phyloP scores from a whole-genome alignment of 2,797 vertebrate species.

The Chelmon rostratus region DNA sequence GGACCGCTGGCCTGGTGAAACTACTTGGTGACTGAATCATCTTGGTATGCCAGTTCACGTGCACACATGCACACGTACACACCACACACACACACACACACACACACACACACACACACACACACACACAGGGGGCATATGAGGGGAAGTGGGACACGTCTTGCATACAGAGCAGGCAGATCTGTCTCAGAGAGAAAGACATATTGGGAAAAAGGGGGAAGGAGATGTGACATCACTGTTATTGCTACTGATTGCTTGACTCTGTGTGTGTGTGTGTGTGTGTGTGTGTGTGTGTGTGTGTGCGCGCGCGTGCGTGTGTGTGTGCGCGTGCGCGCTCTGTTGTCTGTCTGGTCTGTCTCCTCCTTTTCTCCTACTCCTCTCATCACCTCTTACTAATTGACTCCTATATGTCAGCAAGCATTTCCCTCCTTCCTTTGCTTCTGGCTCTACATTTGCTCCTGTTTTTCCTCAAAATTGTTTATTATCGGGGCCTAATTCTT shows the following conservation, averaged over 20 bases:
- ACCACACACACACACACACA: constrained; percentile 7
- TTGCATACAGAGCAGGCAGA: constrained; percentile 61
- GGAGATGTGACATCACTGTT: constrained; percentile 47
- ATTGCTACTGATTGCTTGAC: constrained; percentile 30
- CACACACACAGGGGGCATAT: constrained; percentile 44
- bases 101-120: constrained; percentile 39
- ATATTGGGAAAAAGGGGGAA: constrained; percentile 5
- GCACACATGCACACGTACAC: constrained; percentile 13
- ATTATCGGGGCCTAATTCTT: constrained; percentile 32
- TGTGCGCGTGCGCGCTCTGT: neutral
- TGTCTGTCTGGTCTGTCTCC: constrained; percentile 18
- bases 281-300: neutral
- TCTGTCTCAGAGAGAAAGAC: constrained; percentile 29
- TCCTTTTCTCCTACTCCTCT: constrained; percentile 34
- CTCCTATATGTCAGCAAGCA: constrained; percentile 44
- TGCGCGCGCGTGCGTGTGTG: constrained; percentile 11
- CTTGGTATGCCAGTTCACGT: constrained; percentile 52
- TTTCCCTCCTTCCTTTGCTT: constrained; percentile 21
- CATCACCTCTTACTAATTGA: constrained; percentile 51
- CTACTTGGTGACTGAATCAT: constrained; percentile 74
- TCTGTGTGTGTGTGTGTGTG: constrained; percentile 10
- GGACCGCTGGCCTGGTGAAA: constrained; percentile 61
- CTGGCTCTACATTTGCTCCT: constrained; percentile 13
- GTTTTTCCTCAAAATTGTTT: constrained; percentile 40
- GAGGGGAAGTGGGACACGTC: constrained; percentile 45